These are phyloP conservation scores for Phenganax marumi DNA, from an alignment of 92 coral and sea anemone species.

Conservation along the genomic window DNA sequence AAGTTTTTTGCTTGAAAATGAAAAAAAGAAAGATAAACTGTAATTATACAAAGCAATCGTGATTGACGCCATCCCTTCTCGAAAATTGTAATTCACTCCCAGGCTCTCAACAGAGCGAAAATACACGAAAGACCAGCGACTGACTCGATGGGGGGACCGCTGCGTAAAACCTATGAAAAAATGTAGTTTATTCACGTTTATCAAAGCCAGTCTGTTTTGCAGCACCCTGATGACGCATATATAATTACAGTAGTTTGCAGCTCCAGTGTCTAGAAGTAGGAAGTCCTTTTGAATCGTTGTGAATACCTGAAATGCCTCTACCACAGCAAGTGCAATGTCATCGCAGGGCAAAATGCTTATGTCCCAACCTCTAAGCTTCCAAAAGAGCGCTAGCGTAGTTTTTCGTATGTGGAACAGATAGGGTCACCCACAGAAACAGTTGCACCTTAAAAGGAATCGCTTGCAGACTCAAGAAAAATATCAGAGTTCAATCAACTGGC, in stretches of 20 bases:
- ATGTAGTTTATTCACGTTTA: too few relatives aligned
- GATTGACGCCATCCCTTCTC: conserved; percentile 3
- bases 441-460: conserved; percentile 26
- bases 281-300: background rate
- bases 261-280: too few relatives aligned
- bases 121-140: too few relatives aligned
- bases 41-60: background rate
- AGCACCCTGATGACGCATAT: too few relatives aligned
- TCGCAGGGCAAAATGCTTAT: conserved; percentile 13
- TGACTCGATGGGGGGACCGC: too few relatives aligned
- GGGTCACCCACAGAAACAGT: conserved; percentile 23
- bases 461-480: conserved; percentile 19
- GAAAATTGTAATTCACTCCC: background rate
- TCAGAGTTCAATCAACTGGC: conserved; percentile 20
- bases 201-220: too few relatives aligned
- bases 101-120: conserved; percentile 6
- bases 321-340: conserved; percentile 15
- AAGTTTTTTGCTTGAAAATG: background rate
- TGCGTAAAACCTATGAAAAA: background rate
- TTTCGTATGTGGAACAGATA: conserved; percentile 37
- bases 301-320: background rate
- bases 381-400: conserved; percentile 1
- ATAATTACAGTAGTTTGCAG: too few relatives aligned
- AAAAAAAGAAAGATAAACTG: background rate
- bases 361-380: conserved; percentile 10